These are phyloP conservation scores for Caenorhabditis sp. DNA, from an alignment of 2,888 invertebrate genomes.

Conservation along the genomic window DNA sequence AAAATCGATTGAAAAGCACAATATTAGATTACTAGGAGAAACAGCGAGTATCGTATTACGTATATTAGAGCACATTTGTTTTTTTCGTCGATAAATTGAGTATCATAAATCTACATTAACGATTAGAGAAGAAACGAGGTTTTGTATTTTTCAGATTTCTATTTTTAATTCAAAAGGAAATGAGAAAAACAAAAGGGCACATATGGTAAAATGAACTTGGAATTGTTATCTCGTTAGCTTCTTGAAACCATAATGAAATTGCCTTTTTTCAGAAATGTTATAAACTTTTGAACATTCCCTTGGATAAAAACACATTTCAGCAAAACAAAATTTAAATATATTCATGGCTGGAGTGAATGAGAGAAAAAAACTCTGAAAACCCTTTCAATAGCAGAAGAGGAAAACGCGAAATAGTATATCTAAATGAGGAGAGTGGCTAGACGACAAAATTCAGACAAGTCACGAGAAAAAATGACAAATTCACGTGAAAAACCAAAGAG, in stretches of 20 bases:
- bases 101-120: too few relatives aligned
- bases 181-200: too few relatives aligned
- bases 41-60: background rate
- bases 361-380: background rate
- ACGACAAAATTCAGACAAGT: background rate
- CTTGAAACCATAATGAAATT: too few relatives aligned
- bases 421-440: background rate
- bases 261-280: too few relatives aligned
- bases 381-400: background rate
- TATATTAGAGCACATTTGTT: background rate
- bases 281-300: background rate
- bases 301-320: background rate
- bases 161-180: too few relatives aligned
- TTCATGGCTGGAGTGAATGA: background rate
- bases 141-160: too few relatives aligned
- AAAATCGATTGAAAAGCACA: background rate
- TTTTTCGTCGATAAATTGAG: background rate
- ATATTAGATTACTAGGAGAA: background rate
- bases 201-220: too few relatives aligned
- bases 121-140: too few relatives aligned
- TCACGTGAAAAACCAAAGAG: constrained; percentile 1
- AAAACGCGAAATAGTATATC: background rate
- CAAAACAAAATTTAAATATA: background rate
- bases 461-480: constrained; percentile 4
- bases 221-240: too few relatives aligned